A percentile compares a stretch with the other conserved stretches of the same genome.
phyloP scores from a whole-genome alignment of 2,113 vertebrate species.

The Hyperoodon ampullatus region DNA sequence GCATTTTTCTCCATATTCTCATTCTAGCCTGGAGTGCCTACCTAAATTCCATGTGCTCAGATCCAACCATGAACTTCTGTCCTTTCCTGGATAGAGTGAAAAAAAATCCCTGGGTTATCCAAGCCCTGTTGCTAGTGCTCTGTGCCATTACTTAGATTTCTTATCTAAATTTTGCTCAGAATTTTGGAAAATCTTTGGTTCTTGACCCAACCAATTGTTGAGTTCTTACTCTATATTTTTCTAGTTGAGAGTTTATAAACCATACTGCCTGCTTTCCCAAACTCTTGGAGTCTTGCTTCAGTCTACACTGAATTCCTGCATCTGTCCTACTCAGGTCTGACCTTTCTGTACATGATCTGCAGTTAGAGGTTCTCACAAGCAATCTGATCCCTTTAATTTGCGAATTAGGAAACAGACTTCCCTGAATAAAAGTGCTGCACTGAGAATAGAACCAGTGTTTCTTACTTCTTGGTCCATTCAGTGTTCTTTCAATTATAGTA shows the following conservation, averaged over 20 bases:
- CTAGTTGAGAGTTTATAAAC: neutral
- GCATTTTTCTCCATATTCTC: neutral
- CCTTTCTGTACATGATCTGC: neutral
- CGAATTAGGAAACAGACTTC: neutral
- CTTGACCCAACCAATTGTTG: neutral
- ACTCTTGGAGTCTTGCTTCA: neutral
- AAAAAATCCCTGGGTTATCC: neutral
- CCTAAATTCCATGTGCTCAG: neutral
- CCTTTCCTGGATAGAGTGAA: neutral
- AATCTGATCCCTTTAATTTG: neutral
- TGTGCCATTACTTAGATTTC: neutral
- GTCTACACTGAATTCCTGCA: neutral
- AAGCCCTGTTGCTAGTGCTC: neutral
- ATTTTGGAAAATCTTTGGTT: neutral
- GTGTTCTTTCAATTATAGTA: neutral
- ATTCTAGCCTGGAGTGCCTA: neutral
- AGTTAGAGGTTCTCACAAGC: neutral
- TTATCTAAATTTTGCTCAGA: neutral
- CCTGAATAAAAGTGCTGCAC: neutral
- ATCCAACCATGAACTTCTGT: neutral
- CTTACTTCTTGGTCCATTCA: neutral
- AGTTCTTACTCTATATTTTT: slow-evolving; percentile 20
- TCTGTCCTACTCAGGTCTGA: neutral
- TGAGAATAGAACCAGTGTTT: neutral
- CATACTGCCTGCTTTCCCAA: neutral